Evolutionary conservation across 1,140 invertebrate species (phyloP), one percentile per base, ranked within the genome.

Genomic region (Lordiphosa collinella): DNA sequence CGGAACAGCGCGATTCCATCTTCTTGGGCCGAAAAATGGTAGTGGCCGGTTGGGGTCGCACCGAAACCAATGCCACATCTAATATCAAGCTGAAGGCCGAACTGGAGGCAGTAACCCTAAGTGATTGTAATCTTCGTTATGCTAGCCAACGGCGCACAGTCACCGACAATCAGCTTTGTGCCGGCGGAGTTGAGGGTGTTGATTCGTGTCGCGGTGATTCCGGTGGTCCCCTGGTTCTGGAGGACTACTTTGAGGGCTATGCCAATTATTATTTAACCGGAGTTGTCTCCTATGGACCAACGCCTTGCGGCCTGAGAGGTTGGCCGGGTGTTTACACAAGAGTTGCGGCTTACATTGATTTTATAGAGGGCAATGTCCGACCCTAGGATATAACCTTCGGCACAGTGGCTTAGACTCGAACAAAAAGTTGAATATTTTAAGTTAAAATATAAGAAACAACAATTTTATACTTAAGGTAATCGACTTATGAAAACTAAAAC

Each of bases 11-110:
- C 1, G 88, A 75, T 11, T 72, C 61, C 4, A 75, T 75, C 0
- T 92, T 91, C 46, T 71, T 91, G 1, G 90, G 89, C 0, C 73
- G 88, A 11, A 91, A 89, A 32, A 90, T 95, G 31, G 91, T 91
- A 51, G 93, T 95, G 0, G 94, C 94, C 2, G 96, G 96, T 10
- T 97, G 96, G 96, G 96, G 96, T 6, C 93, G 92, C 75, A 94
- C 94, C 2, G 93, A 94, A 86, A 90, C 73, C 6, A 89, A 90
- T 13, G 29, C 54, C 0, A 70, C 68, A 8, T 72, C 85, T n/a
- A 60, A 73, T 37, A 51, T 67, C 3, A 88, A 84, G 11, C 37
- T 68, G 1, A 88, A 88, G 54, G 86, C 86, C 0, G 64, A 64
- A 2, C 11, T 88, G 4, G 57, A 67, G n/a, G 25, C 63, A 2